Evolutionary conservation across 2,113 vertebrate species (phyloP).

Genomic region (Tenrec ecaudatus): DNA sequence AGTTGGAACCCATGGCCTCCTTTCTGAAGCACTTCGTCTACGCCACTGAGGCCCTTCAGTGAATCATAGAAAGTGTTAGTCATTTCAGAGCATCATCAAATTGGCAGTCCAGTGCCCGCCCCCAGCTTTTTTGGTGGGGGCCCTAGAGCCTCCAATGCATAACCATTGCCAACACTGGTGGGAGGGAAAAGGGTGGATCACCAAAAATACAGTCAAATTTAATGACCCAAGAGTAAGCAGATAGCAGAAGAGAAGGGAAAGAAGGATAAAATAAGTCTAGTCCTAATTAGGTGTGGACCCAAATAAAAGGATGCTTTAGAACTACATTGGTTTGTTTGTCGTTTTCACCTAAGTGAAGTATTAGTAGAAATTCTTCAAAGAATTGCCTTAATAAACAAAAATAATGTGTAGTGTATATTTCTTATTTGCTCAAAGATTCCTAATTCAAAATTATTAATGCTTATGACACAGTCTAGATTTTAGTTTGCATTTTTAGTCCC

Average conservation of each 20-base stretch:
- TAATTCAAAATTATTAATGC: slow-evolving; percentile 19
- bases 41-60: neutral
- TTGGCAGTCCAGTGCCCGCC: neutral
- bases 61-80: slow-evolving; percentile 55
- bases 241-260: neutral
- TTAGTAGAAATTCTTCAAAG: slow-evolving; percentile 18
- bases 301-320: slow-evolving; percentile 35
- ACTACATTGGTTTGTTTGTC: neutral
- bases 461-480: neutral
- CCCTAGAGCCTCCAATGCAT: neutral
- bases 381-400: slow-evolving; percentile 25
- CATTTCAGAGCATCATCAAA: slow-evolving; percentile 1
- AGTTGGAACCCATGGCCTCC: neutral
- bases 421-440: slow-evolving; percentile 2
- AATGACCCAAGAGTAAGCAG: neutral
- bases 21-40: neutral
- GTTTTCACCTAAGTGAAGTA: slow-evolving; percentile 20
- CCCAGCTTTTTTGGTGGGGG: neutral
- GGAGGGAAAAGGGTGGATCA: neutral
- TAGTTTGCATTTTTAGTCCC: slow-evolving; percentile 13
- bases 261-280: neutral
- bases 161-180: neutral
- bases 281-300: neutral
- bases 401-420: slow-evolving; percentile 17
- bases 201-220: neutral